Conservation (phyloP, 2,888 invertebrate genomes). For the Microplitis manilae region DNA sequence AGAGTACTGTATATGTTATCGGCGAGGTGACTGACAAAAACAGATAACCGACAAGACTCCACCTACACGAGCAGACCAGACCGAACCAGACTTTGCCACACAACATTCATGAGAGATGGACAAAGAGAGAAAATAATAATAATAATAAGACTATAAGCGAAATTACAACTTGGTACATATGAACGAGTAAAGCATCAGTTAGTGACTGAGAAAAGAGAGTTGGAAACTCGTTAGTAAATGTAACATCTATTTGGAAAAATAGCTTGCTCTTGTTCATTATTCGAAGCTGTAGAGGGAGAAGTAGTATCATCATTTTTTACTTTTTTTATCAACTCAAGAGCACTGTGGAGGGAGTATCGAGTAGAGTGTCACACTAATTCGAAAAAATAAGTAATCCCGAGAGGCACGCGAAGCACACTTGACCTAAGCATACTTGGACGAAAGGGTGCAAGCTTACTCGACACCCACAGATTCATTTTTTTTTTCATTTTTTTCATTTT, state of each 20-base stretch:
- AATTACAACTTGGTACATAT: constrained; percentile 24
- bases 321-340: background rate
- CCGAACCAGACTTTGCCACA: constrained; percentile 11
- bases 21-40: constrained; percentile 45
- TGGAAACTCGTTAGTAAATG: constrained; percentile 22
- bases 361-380: constrained; percentile 64
- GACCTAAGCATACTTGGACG: constrained; percentile 68
- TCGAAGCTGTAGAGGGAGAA: constrained; percentile 15
- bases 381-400: constrained; percentile 62
- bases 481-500: background rate
- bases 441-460: constrained; percentile 58
- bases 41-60: constrained; percentile 47
- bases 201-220: background rate
- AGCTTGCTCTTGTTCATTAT: constrained; percentile 2
- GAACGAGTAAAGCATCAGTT: constrained; percentile 18
- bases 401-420: constrained; percentile 66
- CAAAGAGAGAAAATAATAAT: constrained; percentile 11
- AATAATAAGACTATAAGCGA: constrained; percentile 12
- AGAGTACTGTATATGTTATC: constrained; percentile 42
- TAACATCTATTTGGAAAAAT: constrained; percentile 11
- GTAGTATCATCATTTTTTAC: constrained; percentile 14
- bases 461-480: constrained; percentile 15
- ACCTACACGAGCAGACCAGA: constrained; percentile 45
- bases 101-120: constrained; percentile 15
- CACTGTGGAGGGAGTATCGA: constrained; percentile 43